Conservation (phyloP, 1,140 invertebrate genomes). For the Drosophila fuyamai region DNA sequence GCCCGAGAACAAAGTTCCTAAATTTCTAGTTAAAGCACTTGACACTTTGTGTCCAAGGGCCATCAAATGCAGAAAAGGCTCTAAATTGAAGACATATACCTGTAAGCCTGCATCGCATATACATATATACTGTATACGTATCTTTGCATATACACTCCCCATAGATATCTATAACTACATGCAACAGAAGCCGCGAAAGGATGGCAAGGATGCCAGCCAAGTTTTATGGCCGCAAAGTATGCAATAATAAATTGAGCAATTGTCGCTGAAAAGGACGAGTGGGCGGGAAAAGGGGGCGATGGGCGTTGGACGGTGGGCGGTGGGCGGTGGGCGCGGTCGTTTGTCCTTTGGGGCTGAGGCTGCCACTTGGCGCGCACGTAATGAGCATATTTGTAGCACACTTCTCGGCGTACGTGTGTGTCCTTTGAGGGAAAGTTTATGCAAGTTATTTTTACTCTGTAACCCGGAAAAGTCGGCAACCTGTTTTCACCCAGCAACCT, state of each 20-base stretch:
- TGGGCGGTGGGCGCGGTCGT: background rate
- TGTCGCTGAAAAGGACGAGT: slow-evolving; percentile 50
- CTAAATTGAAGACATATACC: slow-evolving; percentile 10
- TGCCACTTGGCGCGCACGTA: slow-evolving; percentile 71
- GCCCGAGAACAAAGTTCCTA: too few species aligned
- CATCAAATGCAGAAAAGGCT: slow-evolving; percentile 13
- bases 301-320: background rate
- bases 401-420: slow-evolving; percentile 68
- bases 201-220: slow-evolving; percentile 43
- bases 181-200: slow-evolving; percentile 33
- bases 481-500: background rate
- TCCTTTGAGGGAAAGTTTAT: slow-evolving; percentile 77
- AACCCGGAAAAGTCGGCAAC: slow-evolving; percentile 2
- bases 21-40: too few species aligned
- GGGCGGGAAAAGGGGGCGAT: too few species aligned
- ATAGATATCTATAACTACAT: slow-evolving; percentile 37
- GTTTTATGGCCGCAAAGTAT: slow-evolving; percentile 76
- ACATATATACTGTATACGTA: background rate
- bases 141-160: slow-evolving; percentile 2
- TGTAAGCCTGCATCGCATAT: slow-evolving; percentile 6
- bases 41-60: background rate
- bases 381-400: slow-evolving; percentile 82
- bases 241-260: slow-evolving; percentile 81
- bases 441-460: slow-evolving; percentile 67
- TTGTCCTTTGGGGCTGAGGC: slow-evolving; percentile 5